phyloP scores from a whole-genome alignment of 2,888 invertebrate genomes.

The Mayetiola destructor region DNA sequence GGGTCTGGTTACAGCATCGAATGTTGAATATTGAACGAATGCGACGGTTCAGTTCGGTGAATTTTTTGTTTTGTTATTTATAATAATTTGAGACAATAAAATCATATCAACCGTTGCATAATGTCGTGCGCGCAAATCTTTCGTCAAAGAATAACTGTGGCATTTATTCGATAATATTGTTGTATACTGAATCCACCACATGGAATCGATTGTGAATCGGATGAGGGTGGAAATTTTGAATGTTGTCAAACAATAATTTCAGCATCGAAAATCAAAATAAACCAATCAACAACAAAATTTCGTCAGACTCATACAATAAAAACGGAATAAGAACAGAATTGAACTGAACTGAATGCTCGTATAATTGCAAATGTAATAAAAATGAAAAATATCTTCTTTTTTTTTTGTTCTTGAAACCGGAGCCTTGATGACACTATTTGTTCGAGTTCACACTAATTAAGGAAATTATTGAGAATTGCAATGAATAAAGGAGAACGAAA shows the following conservation, averaged over 20 bases:
- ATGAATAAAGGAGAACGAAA: too few relatives aligned
- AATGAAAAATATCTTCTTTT: background rate
- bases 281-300: background rate
- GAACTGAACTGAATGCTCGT: background rate
- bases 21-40: background rate
- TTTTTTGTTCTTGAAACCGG: too few relatives aligned
- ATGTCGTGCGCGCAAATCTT: too few relatives aligned
- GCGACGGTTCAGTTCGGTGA: background rate
- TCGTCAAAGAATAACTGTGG: too few relatives aligned
- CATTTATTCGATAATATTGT: too few relatives aligned
- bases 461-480: too few relatives aligned
- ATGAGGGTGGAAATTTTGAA: too few relatives aligned
- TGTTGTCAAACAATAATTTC: too few relatives aligned
- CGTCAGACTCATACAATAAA: background rate
- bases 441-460: constrained; percentile 5
- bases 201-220: too few relatives aligned
- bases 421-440: background rate
- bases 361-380: background rate
- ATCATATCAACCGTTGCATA: constrained; percentile 4
- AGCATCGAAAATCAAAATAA: background rate
- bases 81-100: constrained; percentile 4
- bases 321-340: background rate
- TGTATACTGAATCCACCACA: too few relatives aligned
- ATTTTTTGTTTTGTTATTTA: too few relatives aligned
- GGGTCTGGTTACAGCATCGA: background rate